Evolutionary conservation across 2,888 invertebrate genomes (phyloP).

Genomic region (Volucella zonaria): DNA sequence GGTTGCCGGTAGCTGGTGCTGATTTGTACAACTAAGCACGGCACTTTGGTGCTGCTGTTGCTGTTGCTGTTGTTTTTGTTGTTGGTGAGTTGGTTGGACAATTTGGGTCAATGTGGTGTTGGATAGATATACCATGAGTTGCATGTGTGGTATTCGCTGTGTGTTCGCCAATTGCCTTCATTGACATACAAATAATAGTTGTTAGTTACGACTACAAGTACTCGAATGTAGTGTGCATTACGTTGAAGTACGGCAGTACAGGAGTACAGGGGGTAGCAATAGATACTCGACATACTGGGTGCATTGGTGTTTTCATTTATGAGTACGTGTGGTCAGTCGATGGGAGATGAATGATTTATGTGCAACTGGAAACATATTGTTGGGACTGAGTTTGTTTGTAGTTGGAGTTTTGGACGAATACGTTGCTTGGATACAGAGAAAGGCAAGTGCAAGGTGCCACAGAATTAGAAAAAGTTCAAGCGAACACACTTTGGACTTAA

Average conservation of each 20-base stretch:
- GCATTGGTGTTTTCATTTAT: conserved; percentile 19
- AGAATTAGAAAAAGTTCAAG: too few relatives aligned
- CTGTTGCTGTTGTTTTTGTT: background rate
- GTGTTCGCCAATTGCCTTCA: conserved; percentile 33
- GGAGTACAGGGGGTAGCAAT: too few relatives aligned
- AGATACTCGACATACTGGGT: background rate
- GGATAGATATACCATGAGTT: background rate
- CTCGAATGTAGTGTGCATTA: too few relatives aligned
- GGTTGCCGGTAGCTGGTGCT: conserved; percentile 22
- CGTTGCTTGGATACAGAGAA: too few relatives aligned
- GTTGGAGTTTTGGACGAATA: background rate
- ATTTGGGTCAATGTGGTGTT: conserved; percentile 56
- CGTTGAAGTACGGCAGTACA: too few relatives aligned
- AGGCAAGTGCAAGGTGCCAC: too few relatives aligned
- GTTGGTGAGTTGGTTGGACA: conserved; percentile 24
- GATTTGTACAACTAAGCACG: conserved; percentile 25
- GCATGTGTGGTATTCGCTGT: conserved; percentile 9
- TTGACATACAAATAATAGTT: conserved; percentile 46
- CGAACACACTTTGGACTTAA: too few relatives aligned
- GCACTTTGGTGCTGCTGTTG: too few relatives aligned
- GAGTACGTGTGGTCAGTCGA: conserved; percentile 15
- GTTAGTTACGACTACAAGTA: background rate
- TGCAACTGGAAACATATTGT: conserved; percentile 10
- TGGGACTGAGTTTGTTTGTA: conserved; percentile 22
- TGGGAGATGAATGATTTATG: conserved; percentile 45